Percentiles rank a stretch among this genome's conserved stretches.
Evolutionary conservation across 2,797 vertebrate species (phyloP).

Genomic region (Melopsittacus undulatus): DNA sequence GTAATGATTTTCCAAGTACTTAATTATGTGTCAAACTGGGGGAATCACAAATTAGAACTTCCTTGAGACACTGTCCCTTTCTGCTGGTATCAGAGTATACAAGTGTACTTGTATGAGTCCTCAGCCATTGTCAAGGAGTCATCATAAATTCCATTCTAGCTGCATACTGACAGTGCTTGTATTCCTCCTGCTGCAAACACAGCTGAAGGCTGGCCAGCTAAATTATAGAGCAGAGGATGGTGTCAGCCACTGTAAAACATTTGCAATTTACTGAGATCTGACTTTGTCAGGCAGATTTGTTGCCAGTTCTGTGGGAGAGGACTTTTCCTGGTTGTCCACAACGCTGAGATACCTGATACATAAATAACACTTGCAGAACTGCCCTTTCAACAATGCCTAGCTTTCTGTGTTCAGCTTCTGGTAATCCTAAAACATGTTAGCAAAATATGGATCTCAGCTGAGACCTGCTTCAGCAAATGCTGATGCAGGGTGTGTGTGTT

Average conservation of each 20-base stretch:
- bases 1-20: not conserved
- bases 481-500: not conserved
- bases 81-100: not conserved
- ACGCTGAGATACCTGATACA: not conserved
- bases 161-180: slow-evolving; percentile 1
- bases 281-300: slow-evolving; percentile 23
- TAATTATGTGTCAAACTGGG: not conserved
- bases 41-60: not conserved
- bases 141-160: not conserved
- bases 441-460: not conserved
- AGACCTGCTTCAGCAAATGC: not conserved
- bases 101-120: not conserved
- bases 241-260: slow-evolving; percentile 28
- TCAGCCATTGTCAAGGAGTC: not conserved
- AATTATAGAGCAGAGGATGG: slow-evolving; percentile 13
- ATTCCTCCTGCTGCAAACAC: slow-evolving; percentile 26
- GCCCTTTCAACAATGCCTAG: not conserved
- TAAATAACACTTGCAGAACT: not conserved
- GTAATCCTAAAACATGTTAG: not conserved
- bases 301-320: slow-evolving; percentile 19
- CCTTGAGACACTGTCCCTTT: not conserved
- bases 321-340: not conserved
- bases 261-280: slow-evolving; percentile 36
- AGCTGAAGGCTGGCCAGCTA: not conserved
- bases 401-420: not conserved